Base-by-base conservation (phyloP, 2,888 invertebrate genomes). In the Mactromeris polynyma region DNA sequence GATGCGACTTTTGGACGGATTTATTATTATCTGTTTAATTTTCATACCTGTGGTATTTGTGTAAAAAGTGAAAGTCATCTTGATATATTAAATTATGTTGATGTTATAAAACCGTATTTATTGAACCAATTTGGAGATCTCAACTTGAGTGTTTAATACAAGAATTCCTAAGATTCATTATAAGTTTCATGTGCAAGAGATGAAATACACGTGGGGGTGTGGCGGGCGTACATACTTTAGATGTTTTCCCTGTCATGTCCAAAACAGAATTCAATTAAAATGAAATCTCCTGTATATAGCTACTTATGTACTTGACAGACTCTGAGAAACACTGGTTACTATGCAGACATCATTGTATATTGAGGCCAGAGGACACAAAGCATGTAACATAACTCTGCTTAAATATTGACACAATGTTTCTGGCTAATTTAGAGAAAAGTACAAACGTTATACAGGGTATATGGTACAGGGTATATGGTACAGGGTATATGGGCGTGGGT, bases 11-110 rank as follows among this genome's bases (percentile, higher is more conserved):
- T 9, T 11, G 31, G 40, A 26, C 40, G 40, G 79, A 73, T 40
- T 42, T 46, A 46, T 26, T 40, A 42, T 40, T n/a, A 40, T 38
- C 79, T 21, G 38, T 40, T 42, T 42, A 26, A 42, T 40, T 46
- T 40, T 40, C 42, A 78, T 11, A 79, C 40, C 14, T 79, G 40
- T 40, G 38, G 78, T 78, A 78, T 64, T 11, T 36, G n/a, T n/a
- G 33, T 26, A 42, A 79, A 79, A 79, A 42, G 79, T 79, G 79
- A 79, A 79, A 79, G 42, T 79, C 42, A 79, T 79, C 42, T 42
- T 3, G 40, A 26, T n/a, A 38, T 36, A 36, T 33, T 73, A 73
- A 73, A 73, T 64, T n/a, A 64, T n/a, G 21, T 26, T 64, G 58
- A n/a, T 64, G 21, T 9, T 21, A 64, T 64, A 64, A 58, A 64